phyloP scores from a whole-genome alignment of 1,140 invertebrate genomes.

The Apis mellifera region DNA sequence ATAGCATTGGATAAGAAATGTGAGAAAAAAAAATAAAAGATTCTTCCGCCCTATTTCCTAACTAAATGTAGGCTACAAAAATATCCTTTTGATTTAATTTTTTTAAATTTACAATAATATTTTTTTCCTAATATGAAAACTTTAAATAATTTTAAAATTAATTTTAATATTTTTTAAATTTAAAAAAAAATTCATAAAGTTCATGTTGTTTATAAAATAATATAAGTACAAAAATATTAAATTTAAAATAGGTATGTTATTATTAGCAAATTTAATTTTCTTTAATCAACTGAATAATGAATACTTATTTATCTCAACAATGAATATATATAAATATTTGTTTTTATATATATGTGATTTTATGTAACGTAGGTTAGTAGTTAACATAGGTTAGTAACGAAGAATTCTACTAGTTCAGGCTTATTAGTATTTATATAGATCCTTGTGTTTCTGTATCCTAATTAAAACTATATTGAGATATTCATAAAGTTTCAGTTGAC shows the following conservation, averaged over 20 bases:
- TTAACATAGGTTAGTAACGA: slow-evolving; percentile 21
- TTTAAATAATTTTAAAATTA: neutral
- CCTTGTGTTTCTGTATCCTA: slow-evolving; percentile 28
- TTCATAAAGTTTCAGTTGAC: slow-evolving; percentile 54
- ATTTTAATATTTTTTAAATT: neutral
- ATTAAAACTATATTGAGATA: slow-evolving; percentile 19
- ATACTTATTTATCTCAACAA: neutral
- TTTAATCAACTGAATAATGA: neutral
- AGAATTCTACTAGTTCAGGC: slow-evolving; percentile 16
- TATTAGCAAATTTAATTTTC: neutral
- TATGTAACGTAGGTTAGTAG: neutral
- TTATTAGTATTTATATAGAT: slow-evolving; percentile 22
- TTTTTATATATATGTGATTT: too few species aligned
- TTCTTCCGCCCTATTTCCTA: slow-evolving; percentile 45
- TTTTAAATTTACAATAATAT: neutral
- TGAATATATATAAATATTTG: too few species aligned
- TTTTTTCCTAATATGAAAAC: neutral
- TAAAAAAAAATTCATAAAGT: neutral
- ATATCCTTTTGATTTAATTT: neutral
- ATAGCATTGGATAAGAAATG: slow-evolving; percentile 35
- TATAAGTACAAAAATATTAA: neutral
- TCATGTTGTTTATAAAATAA: neutral
- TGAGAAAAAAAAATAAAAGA: slow-evolving; percentile 30
- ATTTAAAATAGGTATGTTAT: neutral
- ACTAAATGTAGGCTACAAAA: slow-evolving; percentile 17